phyloP scores from a whole-genome alignment of 1,140 invertebrate genomes.

The Zaprionus lachaisei region DNA sequence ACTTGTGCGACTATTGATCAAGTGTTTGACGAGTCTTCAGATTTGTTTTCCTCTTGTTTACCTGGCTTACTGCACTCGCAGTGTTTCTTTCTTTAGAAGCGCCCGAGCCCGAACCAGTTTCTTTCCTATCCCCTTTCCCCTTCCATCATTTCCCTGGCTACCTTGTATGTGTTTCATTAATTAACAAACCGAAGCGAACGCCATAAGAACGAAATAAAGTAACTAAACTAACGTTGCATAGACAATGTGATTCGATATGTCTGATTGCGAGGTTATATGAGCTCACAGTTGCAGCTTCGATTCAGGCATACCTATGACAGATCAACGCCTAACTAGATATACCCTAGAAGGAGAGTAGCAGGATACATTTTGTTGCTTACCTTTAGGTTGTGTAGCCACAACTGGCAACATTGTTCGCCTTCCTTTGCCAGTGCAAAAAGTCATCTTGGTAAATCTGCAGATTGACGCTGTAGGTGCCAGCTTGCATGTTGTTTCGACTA shows the following conservation, averaged over 20 bases:
- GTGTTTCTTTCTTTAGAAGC: conserved; percentile 65
- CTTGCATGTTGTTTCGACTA: conserved; percentile 68
- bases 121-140: neutral
- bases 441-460: conserved; percentile 53
- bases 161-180: conserved; percentile 44
- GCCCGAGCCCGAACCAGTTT: conserved; percentile 35
- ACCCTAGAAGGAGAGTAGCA: neutral
- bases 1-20: conserved; percentile 71
- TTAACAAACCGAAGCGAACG: conserved; percentile 34
- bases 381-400: neutral
- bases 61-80: conserved; percentile 36
- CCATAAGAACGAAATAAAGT: conserved; percentile 14
- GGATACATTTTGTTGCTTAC: neutral
- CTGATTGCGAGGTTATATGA: conserved; percentile 41
- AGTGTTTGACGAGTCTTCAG: conserved; percentile 62
- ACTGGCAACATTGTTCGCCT: neutral
- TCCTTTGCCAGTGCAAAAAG: conserved; percentile 8
- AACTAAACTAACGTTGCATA: conserved; percentile 35
- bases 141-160: neutral
- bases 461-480: conserved; percentile 68
- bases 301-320: neutral
- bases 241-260: conserved; percentile 45
- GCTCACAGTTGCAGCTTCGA: neutral
- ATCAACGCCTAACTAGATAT: neutral
- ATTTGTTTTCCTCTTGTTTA: conserved; percentile 57